A percentile compares a stretch with the other conserved stretches of the same genome.
Evolutionary conservation across 1,140 invertebrate species (phyloP).

Genomic region (Platorchestia sp.): DNA sequence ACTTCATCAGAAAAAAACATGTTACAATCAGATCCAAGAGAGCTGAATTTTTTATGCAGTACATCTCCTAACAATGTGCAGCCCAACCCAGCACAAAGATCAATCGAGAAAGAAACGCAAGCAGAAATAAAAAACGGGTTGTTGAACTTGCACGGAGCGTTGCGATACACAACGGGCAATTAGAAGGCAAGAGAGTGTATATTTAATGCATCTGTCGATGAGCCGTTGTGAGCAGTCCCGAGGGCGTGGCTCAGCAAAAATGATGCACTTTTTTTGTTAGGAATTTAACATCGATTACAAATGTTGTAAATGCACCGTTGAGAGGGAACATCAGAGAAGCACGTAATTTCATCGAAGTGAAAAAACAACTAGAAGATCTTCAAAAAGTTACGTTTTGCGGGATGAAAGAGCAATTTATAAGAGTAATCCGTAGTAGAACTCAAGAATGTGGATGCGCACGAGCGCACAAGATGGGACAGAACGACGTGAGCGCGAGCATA

Average conservation of each 20-base stretch:
- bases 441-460: background rate
- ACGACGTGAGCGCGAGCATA: background rate
- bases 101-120: background rate
- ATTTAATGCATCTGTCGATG: background rate
- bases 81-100: background rate
- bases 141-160: background rate
- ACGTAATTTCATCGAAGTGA: background rate
- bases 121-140: background rate
- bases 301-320: background rate
- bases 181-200: background rate
- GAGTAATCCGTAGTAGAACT: background rate
- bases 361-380: background rate
- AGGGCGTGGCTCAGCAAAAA: background rate
- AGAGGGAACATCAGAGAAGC: background rate
- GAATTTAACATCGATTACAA: background rate
- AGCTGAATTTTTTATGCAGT: background rate
- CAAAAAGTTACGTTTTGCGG: background rate
- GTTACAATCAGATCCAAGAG: background rate
- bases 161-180: background rate
- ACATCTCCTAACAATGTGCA: background rate
- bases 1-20: background rate
- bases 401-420: background rate
- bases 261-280: background rate
- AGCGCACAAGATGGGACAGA: background rate
- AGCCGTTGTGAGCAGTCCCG: background rate